A percentile compares a stretch with the other conserved stretches of the same genome.
Conservation (phyloP, 2,113 vertebrate species). For the Xyrauchen texanus region DNA sequence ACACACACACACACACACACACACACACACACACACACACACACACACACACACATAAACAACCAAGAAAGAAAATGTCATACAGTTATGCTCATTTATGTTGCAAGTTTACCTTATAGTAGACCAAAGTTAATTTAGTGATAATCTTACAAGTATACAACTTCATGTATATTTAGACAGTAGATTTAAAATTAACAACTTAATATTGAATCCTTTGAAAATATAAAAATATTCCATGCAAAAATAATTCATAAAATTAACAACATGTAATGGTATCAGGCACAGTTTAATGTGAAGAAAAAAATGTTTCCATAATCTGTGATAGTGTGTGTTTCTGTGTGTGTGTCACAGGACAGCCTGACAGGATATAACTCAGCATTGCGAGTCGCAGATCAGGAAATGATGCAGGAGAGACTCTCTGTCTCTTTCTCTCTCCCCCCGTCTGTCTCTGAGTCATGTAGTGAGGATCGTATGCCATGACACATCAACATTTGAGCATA, state of each 20-base stretch:
- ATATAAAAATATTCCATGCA: neutral
- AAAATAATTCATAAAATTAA: neutral
- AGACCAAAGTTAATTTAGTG: too few species aligned
- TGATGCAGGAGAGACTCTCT: slow-evolving; percentile 34
- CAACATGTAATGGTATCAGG: neutral
- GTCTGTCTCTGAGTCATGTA: slow-evolving; percentile 31
- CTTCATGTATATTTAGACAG: too few species aligned
- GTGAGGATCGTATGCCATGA: slow-evolving; percentile 34
- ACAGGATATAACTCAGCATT: slow-evolving; percentile 31
- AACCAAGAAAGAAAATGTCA: neutral
- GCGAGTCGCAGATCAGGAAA: slow-evolving; percentile 20
- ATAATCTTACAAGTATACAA: too few species aligned
- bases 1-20: too few species aligned
- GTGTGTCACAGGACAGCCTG: neutral
- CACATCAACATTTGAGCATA: slow-evolving; percentile 29
- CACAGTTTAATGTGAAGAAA: neutral
- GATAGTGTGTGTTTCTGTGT: neutral
- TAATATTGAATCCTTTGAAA: too few species aligned
- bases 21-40: too few species aligned
- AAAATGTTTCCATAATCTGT: neutral
- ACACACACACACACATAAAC: neutral
- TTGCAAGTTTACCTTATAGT: too few species aligned
- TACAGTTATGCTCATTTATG: too few species aligned
- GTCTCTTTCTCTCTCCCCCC: slow-evolving; percentile 20
- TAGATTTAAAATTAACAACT: too few species aligned